phyloP scores from a whole-genome alignment of 2,113 vertebrate species.

The Thalassarche chlororhynchos region DNA sequence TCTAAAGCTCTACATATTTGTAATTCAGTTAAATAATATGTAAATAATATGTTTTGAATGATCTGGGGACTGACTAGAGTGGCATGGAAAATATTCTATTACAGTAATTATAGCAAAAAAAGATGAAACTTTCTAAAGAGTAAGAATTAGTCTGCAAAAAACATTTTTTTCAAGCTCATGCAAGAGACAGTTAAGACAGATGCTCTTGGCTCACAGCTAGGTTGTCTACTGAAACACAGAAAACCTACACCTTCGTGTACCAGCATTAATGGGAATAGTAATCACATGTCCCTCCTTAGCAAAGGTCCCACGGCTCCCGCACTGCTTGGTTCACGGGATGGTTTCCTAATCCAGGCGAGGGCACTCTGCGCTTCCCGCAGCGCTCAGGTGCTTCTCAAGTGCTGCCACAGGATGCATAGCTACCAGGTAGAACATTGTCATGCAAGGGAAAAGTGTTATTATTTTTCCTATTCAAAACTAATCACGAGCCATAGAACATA shows the following conservation, averaged over 20 bases:
- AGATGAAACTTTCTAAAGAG: neutral
- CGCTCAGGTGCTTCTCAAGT: neutral
- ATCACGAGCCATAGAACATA: neutral
- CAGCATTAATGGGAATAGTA: neutral
- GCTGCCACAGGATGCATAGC: neutral
- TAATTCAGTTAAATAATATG: neutral
- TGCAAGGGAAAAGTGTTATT: neutral
- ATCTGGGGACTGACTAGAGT: neutral
- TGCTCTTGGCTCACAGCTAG: neutral
- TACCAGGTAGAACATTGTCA: neutral
- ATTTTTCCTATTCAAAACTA: neutral
- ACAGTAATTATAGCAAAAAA: neutral
- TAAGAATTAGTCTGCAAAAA: neutral
- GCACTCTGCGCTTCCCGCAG: neutral
- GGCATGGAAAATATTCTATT: neutral
- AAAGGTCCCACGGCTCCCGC: rapidly evolving
- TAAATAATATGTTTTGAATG: neutral
- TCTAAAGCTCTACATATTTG: neutral
- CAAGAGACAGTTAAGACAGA: neutral
- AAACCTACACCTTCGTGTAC: neutral
- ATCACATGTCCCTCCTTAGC: neutral
- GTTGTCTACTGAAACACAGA: neutral
- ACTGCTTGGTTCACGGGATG: neutral
- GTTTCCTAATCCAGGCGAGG: neutral
- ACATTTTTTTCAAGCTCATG: neutral